Evolutionary conservation across 2,113 vertebrate genomes (phyloP).

Genomic region (Chlamydotis undulata): DNA sequence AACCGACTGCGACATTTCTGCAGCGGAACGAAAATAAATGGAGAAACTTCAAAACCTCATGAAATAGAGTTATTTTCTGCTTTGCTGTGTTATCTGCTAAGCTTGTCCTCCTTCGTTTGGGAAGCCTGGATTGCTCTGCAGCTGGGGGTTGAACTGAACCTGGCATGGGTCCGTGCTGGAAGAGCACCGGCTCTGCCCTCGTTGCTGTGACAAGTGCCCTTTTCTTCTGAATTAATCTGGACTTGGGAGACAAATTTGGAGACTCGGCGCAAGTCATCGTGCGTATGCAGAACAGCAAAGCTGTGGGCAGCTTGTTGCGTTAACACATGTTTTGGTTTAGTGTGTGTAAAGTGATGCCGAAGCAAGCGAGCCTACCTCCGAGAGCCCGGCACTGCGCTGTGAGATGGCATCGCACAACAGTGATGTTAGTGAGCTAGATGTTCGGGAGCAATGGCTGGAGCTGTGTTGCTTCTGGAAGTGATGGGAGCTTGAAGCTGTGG

Average conservation of each 20-base stretch:
- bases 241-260: neutral
- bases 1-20: neutral
- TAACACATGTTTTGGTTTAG: neutral
- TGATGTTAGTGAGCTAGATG: neutral
- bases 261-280: neutral
- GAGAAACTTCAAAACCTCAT: neutral
- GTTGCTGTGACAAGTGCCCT: neutral
- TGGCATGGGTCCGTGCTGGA: neutral
- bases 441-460: neutral
- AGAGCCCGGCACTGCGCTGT: neutral
- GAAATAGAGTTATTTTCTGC: constrained; percentile 29
- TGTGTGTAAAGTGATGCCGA: neutral
- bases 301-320: neutral
- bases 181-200: neutral
- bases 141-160: neutral
- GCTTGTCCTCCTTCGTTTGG: constrained; percentile 12
- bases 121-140: neutral
- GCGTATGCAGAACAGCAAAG: neutral
- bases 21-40: neutral
- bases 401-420: fast-evolving
- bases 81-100: neutral
- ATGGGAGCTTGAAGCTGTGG: neutral
- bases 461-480: neutral
- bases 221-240: neutral
- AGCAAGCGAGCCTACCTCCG: neutral